These are phyloP conservation scores for Tragelaphus imberbis DNA, from an alignment of 2,113 vertebrate species.

Conservation along the genomic window DNA sequence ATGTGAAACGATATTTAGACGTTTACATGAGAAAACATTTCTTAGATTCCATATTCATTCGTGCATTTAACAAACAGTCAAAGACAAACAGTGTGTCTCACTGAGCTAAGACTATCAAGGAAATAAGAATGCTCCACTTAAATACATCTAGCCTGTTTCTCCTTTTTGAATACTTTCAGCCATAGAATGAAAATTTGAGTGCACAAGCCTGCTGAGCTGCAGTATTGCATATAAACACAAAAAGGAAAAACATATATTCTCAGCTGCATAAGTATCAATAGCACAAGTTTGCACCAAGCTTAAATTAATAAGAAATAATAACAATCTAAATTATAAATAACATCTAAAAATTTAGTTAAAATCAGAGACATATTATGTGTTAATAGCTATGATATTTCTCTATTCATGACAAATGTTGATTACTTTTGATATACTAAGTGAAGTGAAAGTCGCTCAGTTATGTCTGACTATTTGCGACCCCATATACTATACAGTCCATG, in stretches of 20 bases:
- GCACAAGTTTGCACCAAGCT: not conserved
- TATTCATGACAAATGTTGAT: not conserved
- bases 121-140: not conserved
- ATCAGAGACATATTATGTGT: not conserved
- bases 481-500: not conserved
- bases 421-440: not conserved
- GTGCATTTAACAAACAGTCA: not conserved
- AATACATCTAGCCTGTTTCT: not conserved
- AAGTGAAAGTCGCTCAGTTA: not conserved
- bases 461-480: accelerated
- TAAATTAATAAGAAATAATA: not conserved
- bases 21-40: not conserved
- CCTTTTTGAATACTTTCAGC: not conserved
- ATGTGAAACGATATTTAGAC: not conserved
- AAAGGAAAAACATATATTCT: not conserved
- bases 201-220: not conserved
- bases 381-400: not conserved
- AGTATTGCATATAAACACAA: not conserved
- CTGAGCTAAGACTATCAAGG: not conserved
- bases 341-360: not conserved
- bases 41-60: not conserved
- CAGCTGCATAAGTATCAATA: not conserved
- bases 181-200: no score
- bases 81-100: not conserved
- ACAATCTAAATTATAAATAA: not conserved